These are phyloP conservation scores for Zophobas morio DNA, from an alignment of 1,140 invertebrate genomes.

Conservation along the genomic window DNA sequence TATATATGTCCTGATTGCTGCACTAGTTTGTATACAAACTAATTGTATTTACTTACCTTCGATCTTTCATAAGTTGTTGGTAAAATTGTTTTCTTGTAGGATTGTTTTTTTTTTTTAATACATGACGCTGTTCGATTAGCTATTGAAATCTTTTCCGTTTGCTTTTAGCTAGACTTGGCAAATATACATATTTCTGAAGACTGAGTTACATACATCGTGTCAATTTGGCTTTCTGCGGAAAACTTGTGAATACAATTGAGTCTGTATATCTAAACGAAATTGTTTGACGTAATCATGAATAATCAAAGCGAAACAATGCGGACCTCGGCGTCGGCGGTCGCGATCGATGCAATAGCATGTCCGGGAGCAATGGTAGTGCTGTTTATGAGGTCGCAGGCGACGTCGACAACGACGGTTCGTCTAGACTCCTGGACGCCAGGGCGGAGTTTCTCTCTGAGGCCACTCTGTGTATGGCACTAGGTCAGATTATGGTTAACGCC, in stretches of 20 bases:
- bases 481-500: constrained; percentile 21
- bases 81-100: too few species aligned
- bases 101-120: too few species aligned
- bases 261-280: constrained; percentile 13
- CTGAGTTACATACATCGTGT: background rate
- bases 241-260: background rate
- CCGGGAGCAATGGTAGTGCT: constrained; percentile 38
- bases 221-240: background rate
- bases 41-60: too few species aligned
- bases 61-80: too few species aligned
- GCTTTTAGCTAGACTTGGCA: background rate
- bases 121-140: too few species aligned
- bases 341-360: constrained; percentile 48
- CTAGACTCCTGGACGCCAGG: constrained; percentile 47
- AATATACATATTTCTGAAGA: background rate
- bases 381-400: constrained; percentile 42
- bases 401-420: constrained; percentile 42
- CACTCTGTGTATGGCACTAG: constrained; percentile 42
- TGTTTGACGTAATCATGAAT: constrained; percentile 41
- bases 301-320: constrained; percentile 45
- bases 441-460: constrained; percentile 29
- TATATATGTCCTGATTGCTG: too few species aligned
- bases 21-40: too few species aligned
- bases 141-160: too few species aligned
- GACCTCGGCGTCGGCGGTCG: constrained; percentile 33